Conservation (phyloP, 1,140 invertebrate species). For the Galleria mellonella region DNA sequence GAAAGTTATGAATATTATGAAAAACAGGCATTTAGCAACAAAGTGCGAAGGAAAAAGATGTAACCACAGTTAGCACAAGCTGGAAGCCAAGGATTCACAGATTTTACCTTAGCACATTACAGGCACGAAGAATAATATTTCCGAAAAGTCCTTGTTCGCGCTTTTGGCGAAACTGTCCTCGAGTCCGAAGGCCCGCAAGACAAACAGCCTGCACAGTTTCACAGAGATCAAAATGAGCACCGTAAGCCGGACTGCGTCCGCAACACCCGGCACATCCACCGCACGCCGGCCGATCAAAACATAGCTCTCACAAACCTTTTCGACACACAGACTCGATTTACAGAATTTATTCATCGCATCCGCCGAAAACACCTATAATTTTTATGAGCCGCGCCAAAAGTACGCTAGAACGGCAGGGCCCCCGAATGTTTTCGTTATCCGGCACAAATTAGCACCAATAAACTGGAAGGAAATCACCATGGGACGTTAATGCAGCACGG, state of each 20-base stretch:
- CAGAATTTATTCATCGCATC: conserved; percentile 74
- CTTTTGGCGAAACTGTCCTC: conserved; percentile 13
- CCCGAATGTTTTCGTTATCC: conserved; percentile 44
- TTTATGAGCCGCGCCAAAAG: conserved; percentile 58
- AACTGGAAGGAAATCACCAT: conserved; percentile 61
- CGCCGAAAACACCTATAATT: conserved; percentile 63
- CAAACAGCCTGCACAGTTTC: conserved; percentile 30
- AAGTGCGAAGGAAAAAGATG: conserved; percentile 7
- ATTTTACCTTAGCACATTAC: conserved; percentile 56
- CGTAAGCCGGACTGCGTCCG: conserved; percentile 42
- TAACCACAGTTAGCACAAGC: conserved; percentile 9
- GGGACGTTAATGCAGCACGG: conserved; percentile 42
- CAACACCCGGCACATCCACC: conserved; percentile 50
- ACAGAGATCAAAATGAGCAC: conserved; percentile 32
- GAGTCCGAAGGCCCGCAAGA: conserved; percentile 12
- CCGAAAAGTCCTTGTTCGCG: conserved; percentile 22
- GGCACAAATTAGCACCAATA: conserved; percentile 58
- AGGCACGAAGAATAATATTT: conserved; percentile 17
- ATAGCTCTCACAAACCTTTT: conserved; percentile 65
- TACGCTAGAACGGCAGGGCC: conserved; percentile 26
- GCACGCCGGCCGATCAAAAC: conserved; percentile 62
- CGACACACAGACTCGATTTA: conserved; percentile 67
- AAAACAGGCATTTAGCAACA: conserved; percentile 10
- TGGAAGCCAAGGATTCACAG: conserved; percentile 20
- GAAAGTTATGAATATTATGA: background rate